Percentiles rank a stretch among this genome's conserved stretches.
These are phyloP conservation scores for Siniperca knerii DNA, from an alignment of 2,113 vertebrate species.

Conservation along the genomic window DNA sequence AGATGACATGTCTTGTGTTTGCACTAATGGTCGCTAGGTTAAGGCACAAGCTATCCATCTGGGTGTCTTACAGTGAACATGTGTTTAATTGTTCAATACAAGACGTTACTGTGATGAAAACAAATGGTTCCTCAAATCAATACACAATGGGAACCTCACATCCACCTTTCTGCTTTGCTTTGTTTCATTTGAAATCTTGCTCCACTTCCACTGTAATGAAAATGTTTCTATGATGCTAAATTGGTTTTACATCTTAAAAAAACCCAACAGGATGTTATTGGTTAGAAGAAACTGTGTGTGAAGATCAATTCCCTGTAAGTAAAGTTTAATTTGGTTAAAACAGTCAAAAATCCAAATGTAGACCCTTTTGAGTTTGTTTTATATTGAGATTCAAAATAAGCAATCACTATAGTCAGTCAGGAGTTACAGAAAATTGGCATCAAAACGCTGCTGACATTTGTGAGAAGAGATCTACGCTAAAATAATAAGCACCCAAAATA, in stretches of 20 bases:
- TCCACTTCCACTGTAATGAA: background rate
- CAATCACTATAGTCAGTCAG: background rate
- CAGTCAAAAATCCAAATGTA: background rate
- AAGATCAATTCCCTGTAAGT: background rate
- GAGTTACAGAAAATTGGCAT: background rate
- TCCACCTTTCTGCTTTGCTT: background rate
- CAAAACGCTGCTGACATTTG: too few relatives aligned
- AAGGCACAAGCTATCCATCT: background rate
- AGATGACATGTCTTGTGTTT: constrained; percentile 37
- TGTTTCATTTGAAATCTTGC: background rate
- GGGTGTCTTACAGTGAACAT: constrained; percentile 1
- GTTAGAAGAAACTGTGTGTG: background rate
- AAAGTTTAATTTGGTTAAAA: background rate
- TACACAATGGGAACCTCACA: background rate
- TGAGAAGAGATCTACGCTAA: background rate
- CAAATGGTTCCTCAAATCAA: background rate
- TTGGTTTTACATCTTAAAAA: background rate
- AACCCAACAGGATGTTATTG: background rate
- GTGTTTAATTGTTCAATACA: constrained; percentile 15
- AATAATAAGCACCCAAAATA: background rate
- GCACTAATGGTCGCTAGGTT: constrained; percentile 18
- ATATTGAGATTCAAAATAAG: background rate
- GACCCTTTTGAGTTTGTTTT: background rate
- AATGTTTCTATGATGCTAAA: background rate
- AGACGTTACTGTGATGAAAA: constrained; percentile 33